These are phyloP conservation scores for Cebidichthys violaceus DNA, from an alignment of 2,113 vertebrate species.

Conservation along the genomic window DNA sequence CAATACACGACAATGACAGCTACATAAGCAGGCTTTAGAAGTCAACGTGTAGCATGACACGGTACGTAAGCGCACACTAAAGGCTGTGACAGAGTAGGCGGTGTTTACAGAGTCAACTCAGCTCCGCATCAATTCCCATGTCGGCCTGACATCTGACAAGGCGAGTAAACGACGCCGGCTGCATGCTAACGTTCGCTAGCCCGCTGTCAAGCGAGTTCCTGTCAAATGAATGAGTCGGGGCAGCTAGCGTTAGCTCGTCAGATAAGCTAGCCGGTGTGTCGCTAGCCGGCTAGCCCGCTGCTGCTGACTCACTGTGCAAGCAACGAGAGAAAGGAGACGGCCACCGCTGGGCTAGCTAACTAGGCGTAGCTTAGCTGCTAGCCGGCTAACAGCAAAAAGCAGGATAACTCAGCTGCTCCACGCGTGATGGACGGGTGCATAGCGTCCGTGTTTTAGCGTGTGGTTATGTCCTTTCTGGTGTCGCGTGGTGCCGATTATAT, in stretches of 20 bases:
- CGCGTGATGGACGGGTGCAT: background rate
- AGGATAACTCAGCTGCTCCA: conserved; percentile 13
- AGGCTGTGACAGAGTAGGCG: background rate
- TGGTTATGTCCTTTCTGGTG: accelerated
- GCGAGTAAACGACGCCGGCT: conserved; percentile 20
- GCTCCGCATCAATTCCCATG: conserved; percentile 15
- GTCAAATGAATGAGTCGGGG: conserved; percentile 61
- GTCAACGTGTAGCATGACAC: accelerated
- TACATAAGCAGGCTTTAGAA: background rate
- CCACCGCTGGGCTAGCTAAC: conserved; percentile 34
- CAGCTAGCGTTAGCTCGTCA: conserved; percentile 46
- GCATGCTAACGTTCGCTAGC: conserved; percentile 35
- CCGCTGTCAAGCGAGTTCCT: conserved; percentile 36
- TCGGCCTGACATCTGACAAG: conserved; percentile 44
- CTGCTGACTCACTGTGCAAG: conserved; percentile 81
- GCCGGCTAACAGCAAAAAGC: conserved; percentile 19
- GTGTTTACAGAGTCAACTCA: background rate
- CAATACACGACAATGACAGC: conserved; percentile 1
- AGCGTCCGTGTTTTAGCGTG: background rate
- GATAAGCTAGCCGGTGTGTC: conserved; percentile 52
- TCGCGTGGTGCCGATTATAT: background rate
- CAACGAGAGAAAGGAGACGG: conserved; percentile 29
- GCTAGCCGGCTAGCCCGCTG: conserved; percentile 67
- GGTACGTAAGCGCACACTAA: accelerated
- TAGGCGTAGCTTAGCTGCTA: conserved; percentile 41